Evolutionary conservation across 2,113 vertebrate species (phyloP).

Genomic region (Melozone crissalis): DNA sequence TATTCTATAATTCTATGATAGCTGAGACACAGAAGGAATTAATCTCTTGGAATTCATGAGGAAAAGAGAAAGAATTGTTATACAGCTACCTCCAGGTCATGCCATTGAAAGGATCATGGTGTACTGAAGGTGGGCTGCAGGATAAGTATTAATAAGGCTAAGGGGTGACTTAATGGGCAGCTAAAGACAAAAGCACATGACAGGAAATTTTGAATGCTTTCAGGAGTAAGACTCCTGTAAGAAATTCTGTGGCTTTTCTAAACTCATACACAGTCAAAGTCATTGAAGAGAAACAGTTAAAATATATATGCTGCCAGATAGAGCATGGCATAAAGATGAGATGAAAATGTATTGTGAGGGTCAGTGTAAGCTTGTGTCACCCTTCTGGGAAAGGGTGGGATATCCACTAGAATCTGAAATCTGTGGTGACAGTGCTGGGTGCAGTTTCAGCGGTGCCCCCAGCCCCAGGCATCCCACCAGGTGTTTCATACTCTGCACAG

Average conservation of each 20-base stretch:
- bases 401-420: background rate
- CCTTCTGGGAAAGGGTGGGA: background rate
- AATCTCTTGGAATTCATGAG: background rate
- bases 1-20: background rate
- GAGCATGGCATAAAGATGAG: background rate
- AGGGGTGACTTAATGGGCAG: background rate
- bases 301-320: background rate
- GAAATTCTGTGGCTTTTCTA: background rate
- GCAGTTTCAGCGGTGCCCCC: background rate
- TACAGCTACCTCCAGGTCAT: background rate
- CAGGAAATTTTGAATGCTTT: background rate
- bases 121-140: background rate
- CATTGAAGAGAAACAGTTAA: background rate
- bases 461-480: background rate
- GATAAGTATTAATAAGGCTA: background rate
- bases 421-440: background rate
- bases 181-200: background rate
- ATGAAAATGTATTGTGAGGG: fast-evolving
- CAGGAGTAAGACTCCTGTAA: background rate
- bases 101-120: background rate
- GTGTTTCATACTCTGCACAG: background rate
- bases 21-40: background rate
- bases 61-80: background rate
- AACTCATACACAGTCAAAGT: background rate
- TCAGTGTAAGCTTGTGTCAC: background rate